A percentile compares a stretch with the other conserved stretches of the same genome.
These are phyloP conservation scores for Pluvianellus socialis DNA, from an alignment of 2,113 vertebrate species.

Conservation along the genomic window DNA sequence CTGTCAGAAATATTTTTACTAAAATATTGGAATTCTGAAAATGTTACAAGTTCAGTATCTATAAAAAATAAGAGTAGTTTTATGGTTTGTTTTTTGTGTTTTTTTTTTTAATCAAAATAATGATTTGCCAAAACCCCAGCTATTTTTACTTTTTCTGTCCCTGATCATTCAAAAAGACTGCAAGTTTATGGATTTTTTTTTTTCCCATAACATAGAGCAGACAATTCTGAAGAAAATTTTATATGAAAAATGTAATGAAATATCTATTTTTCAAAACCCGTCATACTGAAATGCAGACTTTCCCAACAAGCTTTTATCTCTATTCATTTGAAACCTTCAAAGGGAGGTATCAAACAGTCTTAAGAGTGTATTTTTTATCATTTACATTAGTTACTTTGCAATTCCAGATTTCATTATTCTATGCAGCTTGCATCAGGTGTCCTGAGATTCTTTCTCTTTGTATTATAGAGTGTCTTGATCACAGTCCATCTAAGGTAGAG, in stretches of 20 bases:
- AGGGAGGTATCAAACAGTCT: slow-evolving; percentile 22
- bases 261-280: not conserved
- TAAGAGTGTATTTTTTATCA: slow-evolving; percentile 32
- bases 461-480: slow-evolving; percentile 40
- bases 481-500: not conserved
- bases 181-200: not conserved
- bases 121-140: not conserved
- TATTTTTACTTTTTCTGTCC: not conserved
- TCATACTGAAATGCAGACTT: not conserved
- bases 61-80: not conserved
- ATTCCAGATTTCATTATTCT: slow-evolving; percentile 25
- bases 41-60: not conserved
- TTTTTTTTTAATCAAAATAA: not conserved
- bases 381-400: slow-evolving; percentile 36
- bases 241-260: not conserved
- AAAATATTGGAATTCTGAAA: not conserved
- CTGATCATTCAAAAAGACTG: not conserved
- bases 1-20: not conserved
- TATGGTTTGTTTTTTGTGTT: too few relatives aligned
- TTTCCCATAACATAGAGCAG: not conserved
- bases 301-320: slow-evolving; percentile 22
- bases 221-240: not conserved
- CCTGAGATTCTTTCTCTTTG: slow-evolving; percentile 37
- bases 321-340: slow-evolving; percentile 42
- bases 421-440: not conserved